Percentiles rank a stretch among this genome's conserved stretches.
phyloP scores from a whole-genome alignment of 35 echinoderm and acorn worm genomes.

The Acanthaster planci region DNA sequence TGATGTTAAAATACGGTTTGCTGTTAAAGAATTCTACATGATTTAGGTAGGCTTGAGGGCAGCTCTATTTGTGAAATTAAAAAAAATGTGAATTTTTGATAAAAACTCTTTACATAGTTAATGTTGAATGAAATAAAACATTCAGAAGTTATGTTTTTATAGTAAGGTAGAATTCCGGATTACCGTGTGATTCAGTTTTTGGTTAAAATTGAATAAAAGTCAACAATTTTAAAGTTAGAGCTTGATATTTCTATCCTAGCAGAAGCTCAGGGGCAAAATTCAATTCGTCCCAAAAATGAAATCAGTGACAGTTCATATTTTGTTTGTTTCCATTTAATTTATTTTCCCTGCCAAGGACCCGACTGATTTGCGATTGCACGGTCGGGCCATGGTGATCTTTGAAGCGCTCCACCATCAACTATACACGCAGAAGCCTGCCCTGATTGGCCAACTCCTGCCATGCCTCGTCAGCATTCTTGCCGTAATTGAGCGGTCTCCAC shows the following conservation, averaged over 20 bases:
- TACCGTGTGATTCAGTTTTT: neutral
- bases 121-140: no score
- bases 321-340: neutral
- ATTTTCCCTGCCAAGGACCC: constrained; percentile 73
- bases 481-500: constrained; percentile 58
- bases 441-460: constrained; percentile 67
- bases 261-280: neutral
- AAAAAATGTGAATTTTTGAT: no score
- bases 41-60: no score
- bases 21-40: no score
- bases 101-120: no score
- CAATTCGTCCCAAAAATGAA: neutral
- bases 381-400: constrained; percentile 74
- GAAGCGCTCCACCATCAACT: constrained; percentile 71
- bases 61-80: no score
- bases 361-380: constrained; percentile 85
- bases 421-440: constrained; percentile 60
- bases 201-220: neutral
- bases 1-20: no score
- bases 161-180: no score
- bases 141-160: no score
- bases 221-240: neutral
- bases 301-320: no score
- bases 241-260: neutral
- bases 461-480: constrained; percentile 65